These are phyloP conservation scores for Sturnus vulgaris DNA, from an alignment of 2,113 vertebrate genomes.

Conservation along the genomic window DNA sequence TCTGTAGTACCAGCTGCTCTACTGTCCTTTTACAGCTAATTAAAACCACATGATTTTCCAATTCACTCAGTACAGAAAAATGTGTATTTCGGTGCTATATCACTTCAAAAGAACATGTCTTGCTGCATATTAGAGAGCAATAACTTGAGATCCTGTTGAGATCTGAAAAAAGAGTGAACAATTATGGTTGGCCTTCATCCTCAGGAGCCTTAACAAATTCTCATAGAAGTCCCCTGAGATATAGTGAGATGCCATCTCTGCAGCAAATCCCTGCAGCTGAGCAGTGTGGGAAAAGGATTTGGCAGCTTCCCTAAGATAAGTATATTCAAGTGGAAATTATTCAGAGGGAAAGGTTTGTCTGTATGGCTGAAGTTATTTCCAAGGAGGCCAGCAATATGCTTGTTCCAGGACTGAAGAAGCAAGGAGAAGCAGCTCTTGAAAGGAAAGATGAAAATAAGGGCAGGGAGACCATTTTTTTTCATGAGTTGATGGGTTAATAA, in stretches of 20 bases:
- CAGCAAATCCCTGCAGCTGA: neutral
- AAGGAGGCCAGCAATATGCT: neutral
- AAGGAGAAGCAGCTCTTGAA: neutral
- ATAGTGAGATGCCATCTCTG: neutral
- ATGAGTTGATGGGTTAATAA: neutral
- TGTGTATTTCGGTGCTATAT: neutral
- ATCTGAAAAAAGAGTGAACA: neutral
- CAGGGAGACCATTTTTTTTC: neutral
- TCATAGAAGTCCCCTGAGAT: neutral
- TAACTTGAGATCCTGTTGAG: neutral
- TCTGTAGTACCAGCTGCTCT: neutral
- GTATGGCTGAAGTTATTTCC: neutral
- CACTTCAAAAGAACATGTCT: neutral
- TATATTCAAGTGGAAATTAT: neutral
- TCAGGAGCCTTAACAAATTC: neutral
- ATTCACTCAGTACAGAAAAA: neutral
- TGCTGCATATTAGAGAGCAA: neutral
- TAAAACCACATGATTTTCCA: conserved; percentile 29
- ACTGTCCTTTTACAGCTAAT: conserved; percentile 17
- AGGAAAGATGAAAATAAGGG: neutral
- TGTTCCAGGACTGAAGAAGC: neutral
- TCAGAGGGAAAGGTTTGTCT: neutral
- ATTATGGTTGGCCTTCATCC: neutral
- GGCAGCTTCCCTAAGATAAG: neutral
- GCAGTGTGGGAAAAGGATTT: neutral